phyloP scores from a whole-genome alignment of 2,113 vertebrate genomes.

The Cololabis saira region DNA sequence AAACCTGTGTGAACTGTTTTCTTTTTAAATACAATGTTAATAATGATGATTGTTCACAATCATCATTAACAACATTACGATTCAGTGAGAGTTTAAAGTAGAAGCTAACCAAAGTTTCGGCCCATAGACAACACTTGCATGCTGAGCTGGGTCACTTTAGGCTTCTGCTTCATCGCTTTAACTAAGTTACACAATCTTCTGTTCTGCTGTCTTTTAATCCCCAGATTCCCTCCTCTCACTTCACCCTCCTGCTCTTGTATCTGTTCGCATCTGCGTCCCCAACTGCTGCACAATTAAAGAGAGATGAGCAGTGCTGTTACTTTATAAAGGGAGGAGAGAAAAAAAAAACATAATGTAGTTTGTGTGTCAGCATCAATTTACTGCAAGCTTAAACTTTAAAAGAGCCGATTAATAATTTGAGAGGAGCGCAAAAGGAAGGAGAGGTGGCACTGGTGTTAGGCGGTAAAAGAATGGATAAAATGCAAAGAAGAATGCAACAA shows the following conservation, averaged over 20 bases:
- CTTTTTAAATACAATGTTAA: no score
- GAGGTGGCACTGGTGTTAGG: constrained; percentile 26
- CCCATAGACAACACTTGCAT: neutral
- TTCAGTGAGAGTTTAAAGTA: no score
- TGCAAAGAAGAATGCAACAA: constrained; percentile 54
- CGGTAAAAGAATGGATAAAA: constrained; percentile 42
- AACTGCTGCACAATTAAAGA: constrained; percentile 82
- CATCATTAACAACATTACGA: no score
- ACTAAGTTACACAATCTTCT: constrained; percentile 70
- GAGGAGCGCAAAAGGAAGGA: constrained; percentile 68
- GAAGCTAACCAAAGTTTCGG: no score
- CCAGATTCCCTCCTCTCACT: constrained; percentile 48
- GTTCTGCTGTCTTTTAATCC: constrained; percentile 42
- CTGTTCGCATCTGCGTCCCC: constrained; percentile 75
- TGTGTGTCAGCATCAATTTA: constrained; percentile 89
- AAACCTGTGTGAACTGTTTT: no score
- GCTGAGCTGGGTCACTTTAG: constrained; percentile 55
- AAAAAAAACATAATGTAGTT: constrained; percentile 83
- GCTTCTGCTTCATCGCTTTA: constrained; percentile 66
- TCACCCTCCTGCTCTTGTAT: constrained; percentile 58
- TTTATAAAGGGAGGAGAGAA: constrained; percentile 63
- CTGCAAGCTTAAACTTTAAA: constrained; percentile 84
- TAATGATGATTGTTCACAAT: no score
- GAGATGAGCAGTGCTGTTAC: constrained; percentile 81
- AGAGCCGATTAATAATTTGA: constrained; percentile 89